Evolutionary conservation across 2,797 vertebrate genomes (phyloP).

Genomic region (Echeneis naucrates): DNA sequence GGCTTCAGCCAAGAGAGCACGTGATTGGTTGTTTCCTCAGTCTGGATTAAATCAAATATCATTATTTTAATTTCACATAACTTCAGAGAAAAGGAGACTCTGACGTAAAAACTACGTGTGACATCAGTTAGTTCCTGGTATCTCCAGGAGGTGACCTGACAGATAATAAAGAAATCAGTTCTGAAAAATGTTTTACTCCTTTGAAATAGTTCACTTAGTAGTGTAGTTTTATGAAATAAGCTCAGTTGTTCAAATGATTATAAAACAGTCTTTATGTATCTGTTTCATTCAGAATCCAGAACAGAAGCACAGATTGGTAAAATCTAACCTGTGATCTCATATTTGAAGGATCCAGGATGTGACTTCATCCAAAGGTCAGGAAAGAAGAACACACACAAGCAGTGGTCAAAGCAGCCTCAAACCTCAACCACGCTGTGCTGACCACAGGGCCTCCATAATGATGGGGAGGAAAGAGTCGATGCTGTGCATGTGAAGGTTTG

Average conservation of each 20-base stretch:
- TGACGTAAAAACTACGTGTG: background rate
- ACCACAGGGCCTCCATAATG: slow-evolving; percentile 67
- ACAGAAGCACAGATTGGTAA: slow-evolving; percentile 35
- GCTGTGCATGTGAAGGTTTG: slow-evolving; percentile 1
- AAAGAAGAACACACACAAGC: slow-evolving; percentile 17
- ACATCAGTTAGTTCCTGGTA: background rate
- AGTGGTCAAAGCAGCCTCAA: slow-evolving; percentile 39
- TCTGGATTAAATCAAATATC: background rate
- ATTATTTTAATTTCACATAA: too few relatives aligned
- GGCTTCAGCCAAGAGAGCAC: background rate
- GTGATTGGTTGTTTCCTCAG: background rate
- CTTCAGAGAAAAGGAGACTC: background rate
- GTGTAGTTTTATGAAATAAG: background rate
- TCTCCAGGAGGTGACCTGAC: background rate
- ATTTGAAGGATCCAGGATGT: slow-evolving; percentile 36
- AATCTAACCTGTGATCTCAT: slow-evolving; percentile 53
- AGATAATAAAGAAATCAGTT: background rate
- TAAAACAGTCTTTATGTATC: background rate
- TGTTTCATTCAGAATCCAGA: background rate
- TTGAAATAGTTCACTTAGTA: background rate
- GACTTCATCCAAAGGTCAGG: slow-evolving; percentile 27
- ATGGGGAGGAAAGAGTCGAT: slow-evolving; percentile 35
- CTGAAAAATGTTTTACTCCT: background rate
- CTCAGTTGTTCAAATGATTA: background rate
- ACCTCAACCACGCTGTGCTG: slow-evolving; percentile 62